Base-by-base conservation (phyloP, 2,888 invertebrate genomes). In the Volucella bombylans region DNA sequence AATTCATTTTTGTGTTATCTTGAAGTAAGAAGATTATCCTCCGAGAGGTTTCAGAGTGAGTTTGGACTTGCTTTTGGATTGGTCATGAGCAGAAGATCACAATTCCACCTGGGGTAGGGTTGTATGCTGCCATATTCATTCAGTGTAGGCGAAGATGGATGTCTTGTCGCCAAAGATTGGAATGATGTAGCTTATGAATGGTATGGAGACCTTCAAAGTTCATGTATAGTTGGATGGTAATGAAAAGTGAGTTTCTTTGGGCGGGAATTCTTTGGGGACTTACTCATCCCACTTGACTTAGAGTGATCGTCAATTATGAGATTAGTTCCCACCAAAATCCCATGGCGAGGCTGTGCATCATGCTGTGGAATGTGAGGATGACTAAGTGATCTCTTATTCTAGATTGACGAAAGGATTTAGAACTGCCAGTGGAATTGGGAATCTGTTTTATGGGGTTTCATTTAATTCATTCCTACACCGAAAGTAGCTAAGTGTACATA, bases 111-210 rank as follows among this genome's bases (percentile, higher is more conserved):
- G 38, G 12, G 62, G 14, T 39, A 47, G 47, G 50, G 38, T 14
- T 45, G 54, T 54, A 31, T 31, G 31, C 31, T 31, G 6, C 31
- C 6, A 2, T 31, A 0, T 14, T 39, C 39, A 18, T 10, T 43
- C 4, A 43, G 59, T 52, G 68, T 85, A 77, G 85, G 85, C 81
- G 85, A 81, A 81, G 85, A 85, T 76, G 67, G 67, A 85, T 85
- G 85, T 64, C 71, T 81, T 85, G 85, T 85, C 85, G 73, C 85
- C 77, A 65, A 45, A 68, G 76, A 81, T 81, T 72, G 62, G 52
- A 76, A 50, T 76, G 71, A 76, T 71, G 43, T 47, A 55, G 59
- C 55, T 55, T 49, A 49, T 38, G 39, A 2, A 4, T 6, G 49
- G 68, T 76, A 31, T 31, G 43, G 1, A 45, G 79, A 49, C 57